Percentiles rank a stretch among this genome's conserved stretches.
Conservation (phyloP, 2,113 vertebrate species). For the Propithecus coquereli region DNA sequence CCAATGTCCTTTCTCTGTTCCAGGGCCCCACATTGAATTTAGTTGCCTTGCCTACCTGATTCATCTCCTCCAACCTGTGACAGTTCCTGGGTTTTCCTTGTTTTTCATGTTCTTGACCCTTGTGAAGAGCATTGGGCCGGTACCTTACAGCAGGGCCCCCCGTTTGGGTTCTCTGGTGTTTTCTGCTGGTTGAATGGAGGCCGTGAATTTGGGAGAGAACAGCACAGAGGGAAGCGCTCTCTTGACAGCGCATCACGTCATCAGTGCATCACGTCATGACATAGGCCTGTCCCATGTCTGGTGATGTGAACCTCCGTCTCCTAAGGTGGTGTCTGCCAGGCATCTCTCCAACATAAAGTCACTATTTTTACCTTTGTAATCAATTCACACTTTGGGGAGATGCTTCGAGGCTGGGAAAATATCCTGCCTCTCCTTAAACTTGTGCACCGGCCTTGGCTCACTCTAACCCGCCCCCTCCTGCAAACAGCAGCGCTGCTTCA, state of each 20-base stretch:
- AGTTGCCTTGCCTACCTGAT: background rate
- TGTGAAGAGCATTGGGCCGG: background rate
- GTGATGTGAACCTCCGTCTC: background rate
- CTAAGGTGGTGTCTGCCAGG: background rate
- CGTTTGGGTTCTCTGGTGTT: background rate
- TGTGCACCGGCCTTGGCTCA: background rate
- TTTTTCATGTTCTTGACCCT: background rate
- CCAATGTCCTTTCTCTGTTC: background rate
- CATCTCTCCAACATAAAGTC: background rate
- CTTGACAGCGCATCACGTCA: background rate
- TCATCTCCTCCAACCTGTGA: background rate
- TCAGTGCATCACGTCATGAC: rapidly evolving
- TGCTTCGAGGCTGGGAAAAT: background rate
- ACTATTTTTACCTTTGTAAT: background rate
- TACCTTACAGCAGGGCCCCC: background rate
- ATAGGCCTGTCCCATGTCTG: background rate
- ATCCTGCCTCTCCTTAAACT: background rate
- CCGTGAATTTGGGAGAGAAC: background rate
- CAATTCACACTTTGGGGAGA: background rate
- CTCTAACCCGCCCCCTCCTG: background rate
- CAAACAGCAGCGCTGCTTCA: background rate
- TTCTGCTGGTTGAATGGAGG: background rate
- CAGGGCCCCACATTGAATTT: background rate
- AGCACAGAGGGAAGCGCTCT: background rate
- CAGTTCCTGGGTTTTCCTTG: background rate